Evolutionary conservation across 2,113 vertebrate species (phyloP).

Genomic region (Thomomys bottae): DNA sequence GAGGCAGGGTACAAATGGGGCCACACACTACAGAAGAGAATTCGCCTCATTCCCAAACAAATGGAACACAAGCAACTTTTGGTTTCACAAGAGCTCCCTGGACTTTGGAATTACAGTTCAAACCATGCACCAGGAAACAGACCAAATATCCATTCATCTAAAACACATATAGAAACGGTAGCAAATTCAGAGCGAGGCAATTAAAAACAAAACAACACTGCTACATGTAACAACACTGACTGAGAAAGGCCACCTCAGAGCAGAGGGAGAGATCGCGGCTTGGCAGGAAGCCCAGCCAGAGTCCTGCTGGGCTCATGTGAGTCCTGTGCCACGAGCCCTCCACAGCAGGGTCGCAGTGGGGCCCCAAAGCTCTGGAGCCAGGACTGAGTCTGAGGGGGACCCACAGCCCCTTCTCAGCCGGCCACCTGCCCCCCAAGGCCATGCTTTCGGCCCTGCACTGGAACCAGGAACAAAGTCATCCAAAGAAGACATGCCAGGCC

Average conservation of each 20-base stretch:
- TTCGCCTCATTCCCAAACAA: no score
- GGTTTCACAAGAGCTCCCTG: neutral
- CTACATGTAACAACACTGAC: rapidly evolving
- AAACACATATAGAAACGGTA: rapidly evolving
- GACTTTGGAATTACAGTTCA: neutral
- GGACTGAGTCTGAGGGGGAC: no score
- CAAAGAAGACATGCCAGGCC: no score
- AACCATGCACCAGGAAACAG: neutral
- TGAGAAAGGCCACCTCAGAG: no score
- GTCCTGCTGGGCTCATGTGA: no score
- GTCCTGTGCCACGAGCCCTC: no score
- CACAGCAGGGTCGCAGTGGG: rapidly evolving
- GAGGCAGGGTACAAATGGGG: rapidly evolving
- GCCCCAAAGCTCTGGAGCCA: rapidly evolving
- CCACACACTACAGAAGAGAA: rapidly evolving
- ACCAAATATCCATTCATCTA: neutral
- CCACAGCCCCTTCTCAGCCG: no score
- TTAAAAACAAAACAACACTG: rapidly evolving
- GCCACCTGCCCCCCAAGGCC: neutral
- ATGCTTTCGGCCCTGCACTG: neutral
- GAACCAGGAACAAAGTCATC: neutral
- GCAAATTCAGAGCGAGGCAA: rapidly evolving
- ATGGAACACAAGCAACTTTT: rapidly evolving
- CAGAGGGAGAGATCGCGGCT: no score
- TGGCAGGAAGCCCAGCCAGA: rapidly evolving